A percentile compares a stretch with the other conserved stretches of the same genome.
Conservation (phyloP, 1,140 invertebrate species). For the Bombus pascuorum region DNA sequence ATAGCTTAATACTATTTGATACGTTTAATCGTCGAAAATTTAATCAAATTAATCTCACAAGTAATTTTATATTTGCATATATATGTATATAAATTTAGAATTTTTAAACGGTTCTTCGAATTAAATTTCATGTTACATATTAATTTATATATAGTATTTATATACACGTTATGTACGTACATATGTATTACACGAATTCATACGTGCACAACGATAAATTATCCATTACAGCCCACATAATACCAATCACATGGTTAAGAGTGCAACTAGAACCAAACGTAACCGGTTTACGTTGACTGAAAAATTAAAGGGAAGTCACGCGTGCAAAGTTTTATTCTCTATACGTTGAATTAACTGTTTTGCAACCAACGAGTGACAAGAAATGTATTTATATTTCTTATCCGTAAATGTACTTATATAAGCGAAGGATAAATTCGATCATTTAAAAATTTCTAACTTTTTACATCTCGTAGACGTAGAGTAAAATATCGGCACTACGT, state of each 20-base stretch:
- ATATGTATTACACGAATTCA: background rate
- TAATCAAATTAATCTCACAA: background rate
- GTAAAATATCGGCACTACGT: too few species aligned
- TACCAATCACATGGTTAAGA: background rate
- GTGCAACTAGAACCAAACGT: constrained; percentile 2
- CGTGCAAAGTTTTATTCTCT: background rate
- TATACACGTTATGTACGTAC: too few species aligned
- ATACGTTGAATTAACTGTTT: background rate
- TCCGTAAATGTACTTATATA: background rate
- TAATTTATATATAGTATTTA: background rate
- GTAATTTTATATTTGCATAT: background rate
- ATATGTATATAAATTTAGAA: too few species aligned
- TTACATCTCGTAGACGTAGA: too few species aligned
- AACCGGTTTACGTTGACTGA: background rate
- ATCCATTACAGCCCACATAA: constrained; percentile 1
- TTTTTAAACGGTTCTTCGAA: too few species aligned
- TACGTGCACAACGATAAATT: background rate
- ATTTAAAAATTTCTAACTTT: too few species aligned
- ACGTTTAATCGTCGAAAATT: background rate
- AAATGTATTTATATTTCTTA: background rate
- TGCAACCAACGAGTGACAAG: background rate
- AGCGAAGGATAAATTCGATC: background rate
- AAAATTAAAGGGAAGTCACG: constrained; percentile 7
- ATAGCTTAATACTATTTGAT: background rate
- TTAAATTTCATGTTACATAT: background rate